phyloP scores from a whole-genome alignment of 2,888 invertebrate genomes.

The Cylloceria caligata region DNA sequence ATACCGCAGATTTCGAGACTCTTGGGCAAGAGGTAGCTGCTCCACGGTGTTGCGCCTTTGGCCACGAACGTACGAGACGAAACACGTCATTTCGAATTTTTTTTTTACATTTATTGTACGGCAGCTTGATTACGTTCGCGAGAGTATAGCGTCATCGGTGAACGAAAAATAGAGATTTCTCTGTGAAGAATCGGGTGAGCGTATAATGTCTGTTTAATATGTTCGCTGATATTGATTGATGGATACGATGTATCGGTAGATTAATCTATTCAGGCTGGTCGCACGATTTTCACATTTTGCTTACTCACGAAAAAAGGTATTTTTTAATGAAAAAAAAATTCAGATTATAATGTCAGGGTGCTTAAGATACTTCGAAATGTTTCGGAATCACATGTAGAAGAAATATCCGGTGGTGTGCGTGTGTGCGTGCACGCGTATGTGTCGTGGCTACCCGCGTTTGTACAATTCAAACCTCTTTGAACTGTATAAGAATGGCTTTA shows the following conservation, averaged over 20 bases:
- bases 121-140: slow-evolving; percentile 63
- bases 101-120: slow-evolving; percentile 8
- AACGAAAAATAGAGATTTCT: background rate
- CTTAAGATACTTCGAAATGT: too few species aligned
- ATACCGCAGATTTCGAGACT: slow-evolving; percentile 65
- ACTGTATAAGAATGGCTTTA: too few species aligned
- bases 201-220: slow-evolving; percentile 1
- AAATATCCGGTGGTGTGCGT: too few species aligned
- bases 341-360: too few species aligned
- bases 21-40: slow-evolving; percentile 59
- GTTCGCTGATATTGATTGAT: slow-evolving; percentile 20
- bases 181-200: background rate
- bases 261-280: background rate
- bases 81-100: slow-evolving; percentile 13
- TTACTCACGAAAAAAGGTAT: too few species aligned
- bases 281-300: slow-evolving; percentile 1
- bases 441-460: too few species aligned
- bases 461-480: too few species aligned
- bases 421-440: too few species aligned
- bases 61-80: slow-evolving; percentile 28
- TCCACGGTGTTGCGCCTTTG: slow-evolving; percentile 46
- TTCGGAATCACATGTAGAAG: too few species aligned
- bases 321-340: too few species aligned
- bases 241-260: background rate
- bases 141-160: slow-evolving; percentile 36